A percentile compares a stretch with the other conserved stretches of the same genome.
Conservation (phyloP, 2,888 invertebrate species). For the Eueremaeus valkanovi region DNA sequence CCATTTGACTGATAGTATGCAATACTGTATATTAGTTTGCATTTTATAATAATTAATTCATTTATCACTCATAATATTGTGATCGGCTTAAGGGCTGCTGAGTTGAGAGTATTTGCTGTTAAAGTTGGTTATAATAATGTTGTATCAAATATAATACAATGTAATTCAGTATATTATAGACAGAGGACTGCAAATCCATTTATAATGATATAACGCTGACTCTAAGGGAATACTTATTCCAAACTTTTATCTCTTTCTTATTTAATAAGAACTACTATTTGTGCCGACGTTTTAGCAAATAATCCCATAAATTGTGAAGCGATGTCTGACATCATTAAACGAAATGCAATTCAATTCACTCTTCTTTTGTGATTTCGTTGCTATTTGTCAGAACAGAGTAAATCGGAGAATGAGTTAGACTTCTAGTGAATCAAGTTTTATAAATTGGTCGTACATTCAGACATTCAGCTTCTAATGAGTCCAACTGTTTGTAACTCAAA, state of each 20-base stretch:
- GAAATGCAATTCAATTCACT: constrained; percentile 19
- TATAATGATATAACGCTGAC: constrained; percentile 11
- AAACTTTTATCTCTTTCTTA: not conserved
- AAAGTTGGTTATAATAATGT: no score
- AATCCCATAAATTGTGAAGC: not conserved
- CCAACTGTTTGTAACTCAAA: constrained; percentile 41
- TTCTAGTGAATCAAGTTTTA: not conserved
- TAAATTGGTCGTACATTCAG: constrained; percentile 22
- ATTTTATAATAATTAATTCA: no score
- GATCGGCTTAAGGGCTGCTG: no score
- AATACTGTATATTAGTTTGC: no score
- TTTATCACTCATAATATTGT: no score
- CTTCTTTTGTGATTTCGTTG: not conserved
- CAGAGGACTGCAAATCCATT: not conserved
- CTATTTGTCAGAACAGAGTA: not conserved
- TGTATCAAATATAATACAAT: no score
- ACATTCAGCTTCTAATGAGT: not conserved
- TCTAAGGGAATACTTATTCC: not conserved
- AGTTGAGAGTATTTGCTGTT: no score
- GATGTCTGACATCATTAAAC: constrained; percentile 16
- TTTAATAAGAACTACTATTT: constrained; percentile 5
- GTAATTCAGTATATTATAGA: no score
- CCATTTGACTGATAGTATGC: no score
- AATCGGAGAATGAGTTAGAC: not conserved
- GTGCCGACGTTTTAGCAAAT: not conserved